Evolutionary conservation across 2,888 invertebrate genomes (phyloP).

Genomic region (Torymus aiolomorphi): DNA sequence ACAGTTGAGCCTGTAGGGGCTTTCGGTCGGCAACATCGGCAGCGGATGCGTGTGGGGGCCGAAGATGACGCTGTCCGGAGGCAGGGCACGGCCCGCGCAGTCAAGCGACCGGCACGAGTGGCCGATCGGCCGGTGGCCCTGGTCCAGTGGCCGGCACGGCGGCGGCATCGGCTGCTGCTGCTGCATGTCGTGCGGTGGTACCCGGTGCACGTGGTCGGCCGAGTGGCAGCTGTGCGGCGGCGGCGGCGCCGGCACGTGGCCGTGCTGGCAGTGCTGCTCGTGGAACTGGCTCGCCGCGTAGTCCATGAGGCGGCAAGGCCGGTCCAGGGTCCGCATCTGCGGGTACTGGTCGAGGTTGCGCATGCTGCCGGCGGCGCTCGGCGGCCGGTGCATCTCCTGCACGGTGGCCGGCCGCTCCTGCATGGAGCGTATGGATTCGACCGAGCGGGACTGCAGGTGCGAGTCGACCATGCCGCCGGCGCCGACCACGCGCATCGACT

Average conservation of each 20-base stretch:
- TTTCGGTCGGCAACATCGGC: conserved; percentile 77
- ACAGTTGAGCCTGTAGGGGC: conserved; percentile 79
- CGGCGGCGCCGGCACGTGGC: conserved; percentile 27
- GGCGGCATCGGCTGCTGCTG: conserved; percentile 61
- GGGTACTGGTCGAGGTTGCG: conserved; percentile 65
- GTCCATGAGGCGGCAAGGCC: conserved; percentile 72
- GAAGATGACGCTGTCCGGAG: conserved; percentile 76
- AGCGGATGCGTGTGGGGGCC: conserved; percentile 77
- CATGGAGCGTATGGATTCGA: conserved; percentile 66
- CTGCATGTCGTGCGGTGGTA: conserved; percentile 35
- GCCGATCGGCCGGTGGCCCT: conserved; percentile 64
- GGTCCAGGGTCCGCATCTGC: conserved; percentile 67
- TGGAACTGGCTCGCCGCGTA: conserved; percentile 68
- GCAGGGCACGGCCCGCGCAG: conserved; percentile 66
- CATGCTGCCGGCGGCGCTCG: conserved; percentile 61
- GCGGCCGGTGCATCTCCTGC: conserved; percentile 58
- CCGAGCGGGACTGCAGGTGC: conserved; percentile 66
- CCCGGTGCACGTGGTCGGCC: conserved; percentile 70
- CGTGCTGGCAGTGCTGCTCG: conserved; percentile 70
- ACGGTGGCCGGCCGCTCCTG: conserved; percentile 14
- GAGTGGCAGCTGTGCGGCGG: conserved; percentile 71
- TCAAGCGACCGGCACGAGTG: conserved; percentile 55
- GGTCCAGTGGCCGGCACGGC: conserved; percentile 70
- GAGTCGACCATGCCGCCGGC: conserved; percentile 61
- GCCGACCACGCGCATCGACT: conserved; percentile 26